Base-by-base conservation (phyloP, 2,797 vertebrate genomes). In the Gallinago stenura region DNA sequence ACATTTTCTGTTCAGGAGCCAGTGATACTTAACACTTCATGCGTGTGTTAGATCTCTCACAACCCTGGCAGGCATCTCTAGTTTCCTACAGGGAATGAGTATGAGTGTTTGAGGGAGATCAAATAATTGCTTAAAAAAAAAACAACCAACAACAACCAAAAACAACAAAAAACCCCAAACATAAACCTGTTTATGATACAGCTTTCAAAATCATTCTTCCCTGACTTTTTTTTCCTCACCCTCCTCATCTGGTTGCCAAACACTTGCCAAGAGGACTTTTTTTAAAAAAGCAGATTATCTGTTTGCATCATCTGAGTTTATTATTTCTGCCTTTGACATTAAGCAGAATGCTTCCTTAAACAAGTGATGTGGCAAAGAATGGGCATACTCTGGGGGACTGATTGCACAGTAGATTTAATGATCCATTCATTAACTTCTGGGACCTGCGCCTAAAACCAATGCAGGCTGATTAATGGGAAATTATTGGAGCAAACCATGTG, bases 1-100 rank as follows among this genome's bases (percentile, higher is more conserved):
- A 97, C 96, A 97, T 95, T 96, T 98, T 97, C 96, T 97, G 96
- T 95, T 82, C 57, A 48, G 53, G 85, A 97, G 97, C 96, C 96
- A 97, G 94, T 95, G 97, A 97, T 97, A 98, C 96, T 97, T 98
- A 98, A 97, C 96, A 97, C 97, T 92, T 94, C 3, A 28, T 95
- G 88, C 91, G 92, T 97, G 93, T 95, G 91, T 96, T 95, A 96
- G 54, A 78, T 96, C 86, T 97, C 88, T 96, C 93, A 97, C 95
- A 98, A 97, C 93, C 93, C 92, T 95, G 94, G 93, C 8, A 1
- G 87, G 82, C 89, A 86, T 94, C 95, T 97, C 83, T 10, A 65
- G 87, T 97, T 98, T 97, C 96, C 94, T 93, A 15, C 93, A 97
- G 90, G 86, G 94, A 85, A 96, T 25, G 46, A 31, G 84, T 30